A percentile compares a stretch with the other conserved stretches of the same genome.
phyloP scores from a whole-genome alignment of 92 coral and sea anemone genomes.

The Plumapathes pennacea region DNA sequence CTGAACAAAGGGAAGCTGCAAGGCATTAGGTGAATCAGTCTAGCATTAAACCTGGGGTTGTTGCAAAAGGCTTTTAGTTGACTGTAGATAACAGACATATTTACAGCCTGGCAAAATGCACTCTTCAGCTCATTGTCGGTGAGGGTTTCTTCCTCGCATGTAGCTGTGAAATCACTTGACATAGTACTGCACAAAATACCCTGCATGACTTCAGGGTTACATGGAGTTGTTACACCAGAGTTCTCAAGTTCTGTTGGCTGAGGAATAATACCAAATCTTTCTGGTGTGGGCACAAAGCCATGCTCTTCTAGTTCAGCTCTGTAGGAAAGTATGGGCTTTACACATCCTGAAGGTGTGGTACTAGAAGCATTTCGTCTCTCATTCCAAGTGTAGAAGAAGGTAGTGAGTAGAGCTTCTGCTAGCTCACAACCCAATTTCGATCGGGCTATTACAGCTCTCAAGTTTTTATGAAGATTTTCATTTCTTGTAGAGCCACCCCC shows the following conservation, averaged over 20 bases:
- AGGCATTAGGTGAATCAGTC: constrained; percentile 38
- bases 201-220: constrained; percentile 37
- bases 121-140: constrained; percentile 16
- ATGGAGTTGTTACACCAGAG: constrained; percentile 5
- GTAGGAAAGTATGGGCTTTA: constrained; percentile 35
- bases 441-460: constrained; percentile 36
- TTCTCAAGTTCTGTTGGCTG: constrained; percentile 22
- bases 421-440: constrained; percentile 34
- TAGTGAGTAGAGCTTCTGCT: constrained; percentile 41
- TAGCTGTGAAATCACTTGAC: constrained; percentile 3
- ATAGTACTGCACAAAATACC: constrained; percentile 11
- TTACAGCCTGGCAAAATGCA: constrained; percentile 22
- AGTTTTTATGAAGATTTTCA: constrained; percentile 36
- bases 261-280: constrained; percentile 43
- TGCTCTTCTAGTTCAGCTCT: constrained; percentile 35
- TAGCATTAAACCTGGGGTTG: constrained; percentile 36
- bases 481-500: constrained; percentile 58
- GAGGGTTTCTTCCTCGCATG: constrained; percentile 13
- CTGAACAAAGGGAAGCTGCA: constrained; percentile 58
- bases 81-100: constrained; percentile 36
- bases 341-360: constrained; percentile 16
- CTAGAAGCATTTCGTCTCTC: constrained; percentile 27
- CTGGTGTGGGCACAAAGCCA: constrained; percentile 40
- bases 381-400: constrained; percentile 53
- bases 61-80: constrained; percentile 32